Conservation (phyloP, 2,888 invertebrate species). For the Hipparchia semele region DNA sequence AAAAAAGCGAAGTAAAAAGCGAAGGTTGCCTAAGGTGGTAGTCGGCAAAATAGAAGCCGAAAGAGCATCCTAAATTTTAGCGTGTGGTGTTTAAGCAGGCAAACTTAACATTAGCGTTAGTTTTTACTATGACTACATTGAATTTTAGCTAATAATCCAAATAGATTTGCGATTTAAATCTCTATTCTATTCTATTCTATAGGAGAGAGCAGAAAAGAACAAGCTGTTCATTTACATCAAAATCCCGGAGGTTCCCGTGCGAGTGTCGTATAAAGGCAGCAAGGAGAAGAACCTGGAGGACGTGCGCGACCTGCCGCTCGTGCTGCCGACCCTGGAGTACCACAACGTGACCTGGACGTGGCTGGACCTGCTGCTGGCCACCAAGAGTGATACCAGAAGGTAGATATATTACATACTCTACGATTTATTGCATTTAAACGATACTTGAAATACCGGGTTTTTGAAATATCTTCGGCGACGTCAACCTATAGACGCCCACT, state of each 20-base stretch:
- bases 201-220: slow-evolving; percentile 98
- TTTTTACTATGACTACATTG: not conserved
- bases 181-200: no score
- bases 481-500: no score
- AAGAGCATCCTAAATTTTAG: no score
- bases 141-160: not conserved
- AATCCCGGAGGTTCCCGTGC: slow-evolving; percentile 97
- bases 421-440: not conserved
- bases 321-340: slow-evolving; percentile 98
- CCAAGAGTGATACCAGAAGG: slow-evolving; percentile 96
- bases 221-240: slow-evolving; percentile 99
- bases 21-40: no score
- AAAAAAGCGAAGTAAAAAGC: no score
- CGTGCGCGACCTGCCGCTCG: slow-evolving; percentile 95
- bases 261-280: slow-evolving; percentile 97
- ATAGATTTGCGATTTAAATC: no score
- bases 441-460: no score
- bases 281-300: slow-evolving; percentile 99
- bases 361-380: slow-evolving; percentile 97
- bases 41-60: no score
- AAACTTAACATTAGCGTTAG: not conserved
- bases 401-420: slow-evolving; percentile 77
- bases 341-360: slow-evolving; percentile 99
- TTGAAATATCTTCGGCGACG: no score
- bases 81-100: no score